Base-by-base conservation (phyloP, 2,888 invertebrate genomes). In the Dendrolimus houi region DNA sequence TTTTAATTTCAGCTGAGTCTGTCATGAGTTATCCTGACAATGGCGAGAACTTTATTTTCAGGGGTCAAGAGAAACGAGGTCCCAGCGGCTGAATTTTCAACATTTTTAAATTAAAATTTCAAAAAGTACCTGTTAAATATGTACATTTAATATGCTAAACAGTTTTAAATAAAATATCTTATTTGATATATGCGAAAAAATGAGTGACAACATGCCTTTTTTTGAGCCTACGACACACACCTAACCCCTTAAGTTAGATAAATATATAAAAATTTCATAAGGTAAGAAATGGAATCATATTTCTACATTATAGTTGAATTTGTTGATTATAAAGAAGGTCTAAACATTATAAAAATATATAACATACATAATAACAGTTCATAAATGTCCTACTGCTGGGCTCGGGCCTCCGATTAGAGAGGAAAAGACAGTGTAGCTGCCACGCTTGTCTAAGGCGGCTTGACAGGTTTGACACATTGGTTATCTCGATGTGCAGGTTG, bases 41-140 rank as follows among this genome's bases (percentile, higher is more conserved):
- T 7, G 41, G 10, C 53, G 9, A 53, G 53, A 53, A 17, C 14
- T 53, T 53, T 53, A n/a, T 53, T 53, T 7, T 53, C 13, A 8
- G 9, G 53, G 53, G 53, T 53, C 53, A 53, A 13, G 7, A 17
- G 53, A 53, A 17, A 53, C 53, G 53, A 53, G 13, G 53, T 53
- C 13, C 1, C 2, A 13, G 8, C 7, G 6, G 13, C 53, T 53
- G n/a, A 8, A 53, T 53, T 53, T 53, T 53, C 53, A 53, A 53
- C 14, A 53, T 53, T 52, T 52, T 52, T n/a, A 40, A 54, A 57
- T 54, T 14, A 52, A 54, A 53, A 53, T 55, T 53, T 40, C 52
- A 41, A 53, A 56, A 47, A 8, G 13, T 53, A 53, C 53, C 14
- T 53, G 14, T 56, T 41, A 42, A 57, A 55, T 54, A 54, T 55